Evolutionary conservation across 2,888 invertebrate species (phyloP).

Genomic region (Pantelozetes paolii): DNA sequence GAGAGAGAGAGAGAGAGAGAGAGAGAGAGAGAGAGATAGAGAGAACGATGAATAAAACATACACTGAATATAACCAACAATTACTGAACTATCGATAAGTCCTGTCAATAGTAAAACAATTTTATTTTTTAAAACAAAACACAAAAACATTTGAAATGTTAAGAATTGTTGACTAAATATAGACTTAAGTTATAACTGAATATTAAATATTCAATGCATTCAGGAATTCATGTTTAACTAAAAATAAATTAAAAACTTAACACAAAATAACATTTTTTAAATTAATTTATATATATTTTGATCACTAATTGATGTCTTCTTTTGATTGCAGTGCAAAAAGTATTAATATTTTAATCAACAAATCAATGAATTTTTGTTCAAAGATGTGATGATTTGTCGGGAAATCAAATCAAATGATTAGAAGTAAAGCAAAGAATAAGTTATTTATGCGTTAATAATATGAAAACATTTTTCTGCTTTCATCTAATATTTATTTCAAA

Average conservation of each 20-base stretch:
- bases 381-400: neutral
- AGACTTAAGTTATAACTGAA: too few relatives aligned
- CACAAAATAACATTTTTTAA: neutral
- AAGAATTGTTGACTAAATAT: neutral
- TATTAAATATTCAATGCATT: neutral
- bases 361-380: neutral
- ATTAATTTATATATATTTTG: neutral
- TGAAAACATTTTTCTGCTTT: neutral
- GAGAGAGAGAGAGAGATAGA: too few relatives aligned
- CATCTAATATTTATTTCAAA: constrained; percentile 23
- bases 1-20: constrained; percentile 20
- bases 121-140: neutral
- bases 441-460: neutral
- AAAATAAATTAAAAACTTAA: neutral
- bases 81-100: constrained; percentile 55
- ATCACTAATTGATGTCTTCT: neutral
- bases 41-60: constrained; percentile 7
- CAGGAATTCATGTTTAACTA: neutral
- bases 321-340: neutral
- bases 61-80: constrained; percentile 51
- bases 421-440: neutral
- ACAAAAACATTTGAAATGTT: neutral
- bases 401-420: neutral
- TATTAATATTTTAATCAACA: neutral
- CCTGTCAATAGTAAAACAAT: neutral